phyloP scores from a whole-genome alignment of 2,888 invertebrate species.

The Steromphala cineraria region DNA sequence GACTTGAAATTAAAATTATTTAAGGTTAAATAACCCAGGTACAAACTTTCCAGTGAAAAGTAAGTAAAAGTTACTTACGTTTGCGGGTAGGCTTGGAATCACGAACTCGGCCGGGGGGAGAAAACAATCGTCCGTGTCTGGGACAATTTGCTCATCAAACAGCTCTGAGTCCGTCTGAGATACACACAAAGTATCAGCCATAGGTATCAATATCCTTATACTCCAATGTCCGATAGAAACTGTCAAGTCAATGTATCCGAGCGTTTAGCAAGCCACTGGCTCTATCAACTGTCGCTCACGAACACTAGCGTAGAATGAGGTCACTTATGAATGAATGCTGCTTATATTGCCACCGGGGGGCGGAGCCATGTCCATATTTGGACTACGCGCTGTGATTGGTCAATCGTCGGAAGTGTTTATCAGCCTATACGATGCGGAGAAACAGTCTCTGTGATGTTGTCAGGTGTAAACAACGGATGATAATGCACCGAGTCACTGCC shows the following conservation, averaged over 20 bases:
- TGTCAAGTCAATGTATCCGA: not conserved
- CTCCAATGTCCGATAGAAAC: not conserved
- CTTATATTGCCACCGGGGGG: not conserved
- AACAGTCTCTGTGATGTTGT: too few species aligned
- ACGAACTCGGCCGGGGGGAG: slow-evolving; percentile 53
- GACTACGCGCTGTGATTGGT: not conserved
- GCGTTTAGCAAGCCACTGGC: not conserved
- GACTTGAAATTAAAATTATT: too few species aligned
- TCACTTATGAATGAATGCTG: slow-evolving; percentile 6
- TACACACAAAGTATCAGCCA: slow-evolving; percentile 64
- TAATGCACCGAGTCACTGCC: too few species aligned
- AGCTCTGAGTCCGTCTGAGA: slow-evolving; percentile 47
- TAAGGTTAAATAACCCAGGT: not conserved
- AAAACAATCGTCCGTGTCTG: slow-evolving; percentile 67
- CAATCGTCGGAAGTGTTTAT: not conserved
- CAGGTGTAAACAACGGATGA: too few species aligned
- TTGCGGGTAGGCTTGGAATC: slow-evolving; percentile 14
- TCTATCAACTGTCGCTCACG: slow-evolving; percentile 9
- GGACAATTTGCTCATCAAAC: slow-evolving; percentile 71
- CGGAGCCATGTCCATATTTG: slow-evolving; percentile 11
- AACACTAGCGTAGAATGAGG: not conserved
- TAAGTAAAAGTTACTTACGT: slow-evolving; percentile 33
- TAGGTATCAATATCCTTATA: slow-evolving; percentile 21
- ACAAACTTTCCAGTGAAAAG: not conserved
- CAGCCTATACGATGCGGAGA: not conserved